Base-by-base conservation (phyloP, 2,113 vertebrate species). In the Platysteira castanea region DNA sequence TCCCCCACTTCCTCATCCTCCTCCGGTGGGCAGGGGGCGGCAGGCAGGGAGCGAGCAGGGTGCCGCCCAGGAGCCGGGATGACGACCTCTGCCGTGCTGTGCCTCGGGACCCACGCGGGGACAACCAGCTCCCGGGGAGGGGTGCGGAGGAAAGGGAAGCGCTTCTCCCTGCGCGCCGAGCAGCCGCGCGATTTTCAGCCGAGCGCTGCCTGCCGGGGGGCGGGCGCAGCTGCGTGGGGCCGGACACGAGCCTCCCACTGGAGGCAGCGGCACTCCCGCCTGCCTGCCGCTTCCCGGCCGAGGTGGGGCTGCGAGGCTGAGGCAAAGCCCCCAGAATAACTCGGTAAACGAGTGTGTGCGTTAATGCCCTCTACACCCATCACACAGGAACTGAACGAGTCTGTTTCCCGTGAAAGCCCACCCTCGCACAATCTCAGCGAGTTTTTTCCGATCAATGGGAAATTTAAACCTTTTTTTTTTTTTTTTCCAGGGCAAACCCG, bases 381-480 rank as follows among this genome's bases (percentile, higher is more conserved):
- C 87, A 30, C 70, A 7, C 35, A 68, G 74, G 73, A 96, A 91
- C 93, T 4, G 79, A 92, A 79, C 68, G 76, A 71, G 67, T 52
- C 52, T 44, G 27, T 91, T 91, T 96, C 83, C 87, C 95, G 16
- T 59, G 52, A 85, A 89, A 92, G 60, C 79, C 63, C 63, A 74
- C 65, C 41, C 89, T 95, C 59, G 77, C 77, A 76, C 92, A 93
- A 73, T 89, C 89, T 96, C 96, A 96, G 89, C 24, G 92, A 67
- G 56, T 20, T 84, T 87, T 73, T 44, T 27, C 50, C 88, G 17
- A 92, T 95, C 78, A 70, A 22, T 49, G 56, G 71, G 78, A 90
- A 97, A 95, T 95, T 88, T 81, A 94, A 94, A 94, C 80, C 73
- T 81, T 94, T 95, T 93, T 67, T 26, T 95, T 93, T 67, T 26